Evolutionary conservation across 1,140 invertebrate species (phyloP), one percentile per base, ranked within the genome.

Genomic region (Ceratina calcarata): DNA sequence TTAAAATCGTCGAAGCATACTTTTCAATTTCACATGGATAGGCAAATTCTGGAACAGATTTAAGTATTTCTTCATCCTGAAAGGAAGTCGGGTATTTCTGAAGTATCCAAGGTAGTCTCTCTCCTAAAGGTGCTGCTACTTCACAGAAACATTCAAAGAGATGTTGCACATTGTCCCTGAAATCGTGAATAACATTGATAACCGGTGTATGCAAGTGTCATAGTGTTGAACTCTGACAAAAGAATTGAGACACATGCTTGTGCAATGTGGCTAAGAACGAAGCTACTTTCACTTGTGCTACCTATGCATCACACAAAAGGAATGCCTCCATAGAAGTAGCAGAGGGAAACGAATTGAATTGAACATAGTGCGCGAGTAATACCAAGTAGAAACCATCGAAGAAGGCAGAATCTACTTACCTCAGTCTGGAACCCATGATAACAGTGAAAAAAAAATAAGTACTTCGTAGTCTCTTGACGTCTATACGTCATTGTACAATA

Each of bases 71-170:
- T 90, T 95, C 94, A 92, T 97, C 95, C 87, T 94, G 95, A 89
- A 96, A 97, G 70, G 91, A 93, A 80, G 95, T 95, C 68, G 96
- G 97, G 93, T 95, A 97, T 90, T 96, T 96, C 90, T 96, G 95
- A 18, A 96, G 91, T 88, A 97, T 95, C 94, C 95, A 96, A 72
- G 96, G 94, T 85, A 95, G 94, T 86, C 94, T 94, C 49, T 93
- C 91, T 66, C 92, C 90, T 87, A 94, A 93, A 58, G 95, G 95
- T 55, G 95, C 94, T 68, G 95, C 96, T 67, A 97, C 94, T 94
- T 97, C 96, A 89, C 96, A 96, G 89, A 97, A 97, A 91, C 97
- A 96, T 93, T 97, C 96, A 93, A 97, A 97, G 78, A 97, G 93
- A 91, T 95, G 95, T 85, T 95, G 95, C 51, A 97, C 96, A 93